Base-by-base conservation (phyloP, 2,113 vertebrate genomes). In the Vulpes lagopus region DNA sequence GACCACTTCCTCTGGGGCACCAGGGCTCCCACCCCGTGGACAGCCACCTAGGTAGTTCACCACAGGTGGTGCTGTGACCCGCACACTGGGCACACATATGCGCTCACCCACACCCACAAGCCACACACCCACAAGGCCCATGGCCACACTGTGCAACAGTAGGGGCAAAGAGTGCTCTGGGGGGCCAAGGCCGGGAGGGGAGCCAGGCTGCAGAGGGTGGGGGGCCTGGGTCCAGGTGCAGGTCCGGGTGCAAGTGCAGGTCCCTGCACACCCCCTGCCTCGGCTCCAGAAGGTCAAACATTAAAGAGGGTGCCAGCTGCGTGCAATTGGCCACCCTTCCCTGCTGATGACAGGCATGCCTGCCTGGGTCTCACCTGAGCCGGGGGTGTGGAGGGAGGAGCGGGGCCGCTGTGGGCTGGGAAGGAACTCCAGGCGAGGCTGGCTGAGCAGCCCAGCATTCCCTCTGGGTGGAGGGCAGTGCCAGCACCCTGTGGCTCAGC, bases 81-180 rank as follows among this genome's bases (percentile, higher is more conserved):
- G 4, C 38, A 35, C 35, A 57, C 35, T 1, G 12, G 55, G 20
- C 55, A 16, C 32, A 25, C 4, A 27, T 1, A 2, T 23, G 3
- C 5, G 12, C 49, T 14, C 3, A 8, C 64, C 35, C 82, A 3
- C 7, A 59, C 15, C 43, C 9, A 3, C 5, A 0, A 30, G 3
- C 43, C 43, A 43, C 82, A 3, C 4, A 59, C 15, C 43, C 12
- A 3, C 5, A 0, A 30, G 3, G 74, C 17, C 1, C 83, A 11
- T 12, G 25, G 35, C 11, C 0, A 0, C 1, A 0, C 22, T 0
- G 3, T 30, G 12, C 35, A 3, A 10, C 4, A 0, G 32, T 2
- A 43, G 43, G 25, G 12, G 1, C 8, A 1, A 49, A 27, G 20
- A 20, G 35, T 1, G 2, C 69, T 23, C 35, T 73, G 35, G n/a